A percentile compares a stretch with the other conserved stretches of the same genome.
phyloP scores from a whole-genome alignment of 92 coral and sea anemone species.

The Phymanthus crucifer region DNA sequence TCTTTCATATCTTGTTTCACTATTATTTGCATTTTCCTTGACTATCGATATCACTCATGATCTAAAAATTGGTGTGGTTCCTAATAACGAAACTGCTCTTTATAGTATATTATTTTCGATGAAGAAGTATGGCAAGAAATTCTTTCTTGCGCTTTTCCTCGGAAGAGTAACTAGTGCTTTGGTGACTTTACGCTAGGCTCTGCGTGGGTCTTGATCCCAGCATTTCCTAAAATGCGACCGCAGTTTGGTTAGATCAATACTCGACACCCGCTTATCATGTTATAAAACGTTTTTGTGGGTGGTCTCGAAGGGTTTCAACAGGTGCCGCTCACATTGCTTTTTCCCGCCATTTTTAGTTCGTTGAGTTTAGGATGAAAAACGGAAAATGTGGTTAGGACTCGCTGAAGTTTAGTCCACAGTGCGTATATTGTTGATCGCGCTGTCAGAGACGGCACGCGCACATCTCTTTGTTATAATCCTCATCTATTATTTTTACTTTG shows the following conservation, averaged over 20 bases:
- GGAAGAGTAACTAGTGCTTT: background rate
- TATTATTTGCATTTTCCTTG: slow-evolving; percentile 3
- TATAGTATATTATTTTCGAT: no score
- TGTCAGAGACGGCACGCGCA: slow-evolving; percentile 33
- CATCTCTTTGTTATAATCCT: slow-evolving; percentile 1
- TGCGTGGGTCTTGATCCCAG: slow-evolving; percentile 8
- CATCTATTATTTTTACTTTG: slow-evolving; percentile 28
- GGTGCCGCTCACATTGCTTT: slow-evolving; percentile 7
- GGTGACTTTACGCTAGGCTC: background rate
- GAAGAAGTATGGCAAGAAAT: background rate
- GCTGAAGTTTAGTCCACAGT: slow-evolving; percentile 8
- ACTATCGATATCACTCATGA: background rate
- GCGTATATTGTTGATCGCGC: slow-evolving; percentile 22
- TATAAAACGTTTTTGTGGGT: slow-evolving; percentile 19
- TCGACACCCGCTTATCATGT: slow-evolving; percentile 4
- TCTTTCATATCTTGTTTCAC: slow-evolving; percentile 10
- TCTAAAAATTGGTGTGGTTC: background rate
- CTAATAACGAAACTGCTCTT: background rate
- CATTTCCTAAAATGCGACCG: slow-evolving; percentile 1
- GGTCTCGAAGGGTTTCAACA: slow-evolving; percentile 11
- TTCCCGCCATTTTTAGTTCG: slow-evolving; percentile 32
- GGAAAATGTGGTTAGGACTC: background rate
- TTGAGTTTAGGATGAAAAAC: background rate
- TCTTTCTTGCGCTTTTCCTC: background rate
- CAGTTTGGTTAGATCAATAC: slow-evolving; percentile 10